Evolutionary conservation across 1,140 invertebrate genomes (phyloP), one percentile per base, ranked within the genome.

Genomic region (Apocrypta bakeri): DNA sequence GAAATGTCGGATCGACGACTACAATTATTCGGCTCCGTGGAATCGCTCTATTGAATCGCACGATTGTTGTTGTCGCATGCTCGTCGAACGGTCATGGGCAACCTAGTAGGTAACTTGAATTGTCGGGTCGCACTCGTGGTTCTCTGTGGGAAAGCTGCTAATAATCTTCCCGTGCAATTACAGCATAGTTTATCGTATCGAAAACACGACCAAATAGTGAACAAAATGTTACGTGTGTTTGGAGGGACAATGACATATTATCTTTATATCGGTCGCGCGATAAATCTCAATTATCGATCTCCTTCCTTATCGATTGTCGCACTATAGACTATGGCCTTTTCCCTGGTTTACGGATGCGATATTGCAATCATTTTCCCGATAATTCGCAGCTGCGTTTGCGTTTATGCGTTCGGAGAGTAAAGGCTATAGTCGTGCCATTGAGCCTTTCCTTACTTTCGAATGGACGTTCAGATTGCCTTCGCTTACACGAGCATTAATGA

Each of bases 241-340:
- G 42, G n/a, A 33, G 9, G 12, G 56, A 76, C 27, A 4, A 14
- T 42, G 61, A 21, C 74, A 21, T 64, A 42, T 76, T 33, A 76
- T 64, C 61, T 64, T 61, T 61, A 27, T 25, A 4, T 63, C 12
- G 73, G 11, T 11, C 21, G 29, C 29, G 29, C 31, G 74, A 64
- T 76, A 76, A 76, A 76, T 76, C 74, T 76, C 74, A 76, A 76
- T 76, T 76, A 76, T 76, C 56, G 74, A 76, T 76, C 56, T 76
- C n/a, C n/a, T 63, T 33, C 74, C 29, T 24, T 76, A 64, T 64
- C 25, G 74, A 76, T 69, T 76, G 74, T 76, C 48, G 48, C 48
- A 56, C 37, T 21, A n/a, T n/a, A n/a, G 33, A 37, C n/a, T 17
- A n/a, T n/a, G n/a, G 69, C 12, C 40, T 40, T 73, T 73, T 73